A percentile compares a stretch with the other conserved stretches of the same genome.
Evolutionary conservation across 2,888 invertebrate species (phyloP).

Genomic region (Pammene aurita): DNA sequence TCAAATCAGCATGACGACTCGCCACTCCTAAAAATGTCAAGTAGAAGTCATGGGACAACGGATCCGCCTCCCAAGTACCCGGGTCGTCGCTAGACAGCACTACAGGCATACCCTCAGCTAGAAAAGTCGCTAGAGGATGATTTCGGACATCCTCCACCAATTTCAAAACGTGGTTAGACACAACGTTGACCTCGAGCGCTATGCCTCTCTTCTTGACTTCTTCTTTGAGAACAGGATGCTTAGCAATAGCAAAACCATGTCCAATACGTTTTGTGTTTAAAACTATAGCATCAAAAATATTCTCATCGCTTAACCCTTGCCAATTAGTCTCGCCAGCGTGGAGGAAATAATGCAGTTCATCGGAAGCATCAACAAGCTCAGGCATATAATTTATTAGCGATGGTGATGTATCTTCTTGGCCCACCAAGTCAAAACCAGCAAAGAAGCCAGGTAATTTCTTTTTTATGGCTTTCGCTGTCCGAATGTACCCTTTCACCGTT

Average conservation of each 20-base stretch:
- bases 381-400: conserved; percentile 84
- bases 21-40: conserved; percentile 90
- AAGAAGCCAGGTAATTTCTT: conserved; percentile 85
- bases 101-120: conserved; percentile 87
- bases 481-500: conserved; percentile 75
- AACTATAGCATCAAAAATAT: conserved; percentile 89
- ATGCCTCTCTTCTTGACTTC: conserved; percentile 84
- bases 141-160: conserved; percentile 89
- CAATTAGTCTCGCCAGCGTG: conserved; percentile 93
- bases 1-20: conserved; percentile 86
- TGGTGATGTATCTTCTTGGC: conserved; percentile 89
- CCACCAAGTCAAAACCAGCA: conserved; percentile 92
- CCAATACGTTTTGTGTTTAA: conserved; percentile 89
- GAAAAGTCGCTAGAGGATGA: conserved; percentile 87
- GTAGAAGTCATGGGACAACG: conserved; percentile 90
- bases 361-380: conserved; percentile 74
- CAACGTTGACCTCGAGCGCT: conserved; percentile 90
- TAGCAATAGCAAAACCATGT: conserved; percentile 88
- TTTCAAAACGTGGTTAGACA: conserved; percentile 90
- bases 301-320: conserved; percentile 87
- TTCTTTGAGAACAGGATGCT: conserved; percentile 87
- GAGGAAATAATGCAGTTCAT: conserved; percentile 86
- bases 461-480: conserved; percentile 72
- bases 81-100: conserved; percentile 92
- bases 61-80: conserved; percentile 88